Percentiles rank a stretch among this genome's conserved stretches.
Conservation (phyloP, 2,888 invertebrate species). For the Aproaerema taeniolella region DNA sequence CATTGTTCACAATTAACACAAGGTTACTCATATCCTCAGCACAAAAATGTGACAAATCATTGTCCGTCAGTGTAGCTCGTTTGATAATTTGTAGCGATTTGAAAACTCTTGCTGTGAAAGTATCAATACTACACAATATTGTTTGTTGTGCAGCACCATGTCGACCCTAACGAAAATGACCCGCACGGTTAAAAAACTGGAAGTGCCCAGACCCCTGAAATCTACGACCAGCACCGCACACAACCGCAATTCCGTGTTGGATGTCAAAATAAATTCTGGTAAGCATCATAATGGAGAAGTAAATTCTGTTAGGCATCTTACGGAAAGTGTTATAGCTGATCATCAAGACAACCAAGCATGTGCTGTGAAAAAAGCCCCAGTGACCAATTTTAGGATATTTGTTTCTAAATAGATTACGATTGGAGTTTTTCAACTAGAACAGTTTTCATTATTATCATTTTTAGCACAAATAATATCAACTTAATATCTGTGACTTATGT, state of each 20-base stretch:
- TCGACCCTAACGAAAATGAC: conserved; percentile 80
- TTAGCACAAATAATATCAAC: too few relatives aligned
- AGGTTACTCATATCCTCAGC: conserved; percentile 57
- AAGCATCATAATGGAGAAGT: conserved; percentile 38
- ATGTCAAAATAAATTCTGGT: conserved; percentile 75
- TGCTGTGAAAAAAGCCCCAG: too few relatives aligned
- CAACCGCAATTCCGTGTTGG: conserved; percentile 69
- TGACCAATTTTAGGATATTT: too few relatives aligned
- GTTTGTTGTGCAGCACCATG: conserved; percentile 56
- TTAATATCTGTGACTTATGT: too few relatives aligned
- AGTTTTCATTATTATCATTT: too few relatives aligned
- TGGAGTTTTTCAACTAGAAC: too few relatives aligned
- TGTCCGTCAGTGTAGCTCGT: conserved; percentile 26
- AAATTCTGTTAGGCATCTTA: too few relatives aligned
- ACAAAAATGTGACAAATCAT: conserved; percentile 50
- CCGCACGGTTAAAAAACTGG: conserved; percentile 84
- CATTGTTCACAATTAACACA: conserved; percentile 51
- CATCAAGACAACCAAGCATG: too few relatives aligned
- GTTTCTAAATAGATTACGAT: too few relatives aligned
- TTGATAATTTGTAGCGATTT: conserved; percentile 23
- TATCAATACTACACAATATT: too few relatives aligned
- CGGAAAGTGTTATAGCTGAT: too few relatives aligned
- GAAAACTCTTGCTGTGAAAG: conserved; percentile 4
- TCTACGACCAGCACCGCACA: conserved; percentile 75
- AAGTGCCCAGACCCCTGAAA: conserved; percentile 86